Evolutionary conservation across 1,140 invertebrate genomes (phyloP), one percentile per base, ranked within the genome.

Genomic region (fruit fly (Drosophila melanogaster)): DNA sequence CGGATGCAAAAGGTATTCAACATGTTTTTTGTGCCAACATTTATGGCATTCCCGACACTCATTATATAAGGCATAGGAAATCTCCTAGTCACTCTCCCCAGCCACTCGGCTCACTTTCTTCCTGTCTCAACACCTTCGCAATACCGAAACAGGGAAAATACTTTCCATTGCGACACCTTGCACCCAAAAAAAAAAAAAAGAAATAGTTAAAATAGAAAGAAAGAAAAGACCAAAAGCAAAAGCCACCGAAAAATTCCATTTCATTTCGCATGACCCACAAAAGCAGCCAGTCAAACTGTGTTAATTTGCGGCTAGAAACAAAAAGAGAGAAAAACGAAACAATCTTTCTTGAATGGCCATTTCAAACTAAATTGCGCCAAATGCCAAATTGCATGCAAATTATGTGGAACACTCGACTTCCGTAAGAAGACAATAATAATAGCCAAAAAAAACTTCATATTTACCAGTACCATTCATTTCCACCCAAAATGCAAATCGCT

Each of bases 331-430:
- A 73, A 60, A 14, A 38, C 58, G 41, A 79, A 61, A 55, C 61
- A 81, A 65, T 60, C 41, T 61, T 62, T 57, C 54, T 72, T 84
- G 73, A 56, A 58, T 74, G 61, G 60, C 44, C 81, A 87, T 87
- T 77, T 80, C 72, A 77, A 77, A 62, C 56, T 51, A 81, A 87
- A 85, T 86, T 85, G 73, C 81, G 83, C 74, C 81, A 85, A 86
- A 81, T 87, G 83, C 64, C 47, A 87, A 86, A 87, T 89, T 87
- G 84, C 83, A 87, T 87, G 79, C 84, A 89, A 87, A 87, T 89
- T 83, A 89, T 86, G 83, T 86, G 78, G 83, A 86, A 77, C 75
- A 67, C 14, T 37, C 43, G 47, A 62, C 59, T 59, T 62, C 59
- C 59, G 59, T 37, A 62, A 62, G 58, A 22, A 66, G 44, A 46